Conservation (phyloP, 2,888 invertebrate genomes). For the Nebria brevicollis region DNA sequence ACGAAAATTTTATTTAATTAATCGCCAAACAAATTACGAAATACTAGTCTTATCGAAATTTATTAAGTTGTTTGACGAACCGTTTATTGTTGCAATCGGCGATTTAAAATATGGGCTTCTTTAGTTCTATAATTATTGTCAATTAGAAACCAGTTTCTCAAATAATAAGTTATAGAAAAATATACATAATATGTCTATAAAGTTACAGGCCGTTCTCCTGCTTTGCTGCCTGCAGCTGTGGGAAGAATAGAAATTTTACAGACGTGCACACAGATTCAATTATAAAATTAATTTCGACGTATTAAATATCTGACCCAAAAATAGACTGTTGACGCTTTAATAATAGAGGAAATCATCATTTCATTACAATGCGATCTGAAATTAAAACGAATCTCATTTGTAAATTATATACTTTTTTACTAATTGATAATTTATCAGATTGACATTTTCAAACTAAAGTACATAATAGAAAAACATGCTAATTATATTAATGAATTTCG, state of each 20-base stretch:
- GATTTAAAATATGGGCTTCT: not conserved
- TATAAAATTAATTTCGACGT: conserved; percentile 23
- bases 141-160: conserved; percentile 21
- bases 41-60: conserved; percentile 8
- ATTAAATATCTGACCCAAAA: conserved; percentile 16
- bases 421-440: not conserved
- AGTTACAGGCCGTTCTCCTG: not conserved
- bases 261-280: conserved; percentile 7
- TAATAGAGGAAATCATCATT: conserved; percentile 5
- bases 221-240: conserved; percentile 4
- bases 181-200: not conserved
- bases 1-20: conserved; percentile 17
- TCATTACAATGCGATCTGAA: conserved; percentile 6
- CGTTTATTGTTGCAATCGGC: not conserved
- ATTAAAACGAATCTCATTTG: conserved; percentile 12
- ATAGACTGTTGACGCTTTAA: conserved; percentile 10
- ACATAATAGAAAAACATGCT: no score
- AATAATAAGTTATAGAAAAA: conserved; percentile 2
- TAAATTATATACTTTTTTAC: not conserved
- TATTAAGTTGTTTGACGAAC: not conserved
- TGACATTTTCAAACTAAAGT: not conserved
- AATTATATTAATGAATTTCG: no score
- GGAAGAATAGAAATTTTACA: conserved; percentile 14
- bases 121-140: not conserved
- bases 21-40: conserved; percentile 25